A percentile compares a stretch with the other conserved stretches of the same genome.
Conservation (phyloP, 2,797 vertebrate species). For the Cetoscarus ocellatus region DNA sequence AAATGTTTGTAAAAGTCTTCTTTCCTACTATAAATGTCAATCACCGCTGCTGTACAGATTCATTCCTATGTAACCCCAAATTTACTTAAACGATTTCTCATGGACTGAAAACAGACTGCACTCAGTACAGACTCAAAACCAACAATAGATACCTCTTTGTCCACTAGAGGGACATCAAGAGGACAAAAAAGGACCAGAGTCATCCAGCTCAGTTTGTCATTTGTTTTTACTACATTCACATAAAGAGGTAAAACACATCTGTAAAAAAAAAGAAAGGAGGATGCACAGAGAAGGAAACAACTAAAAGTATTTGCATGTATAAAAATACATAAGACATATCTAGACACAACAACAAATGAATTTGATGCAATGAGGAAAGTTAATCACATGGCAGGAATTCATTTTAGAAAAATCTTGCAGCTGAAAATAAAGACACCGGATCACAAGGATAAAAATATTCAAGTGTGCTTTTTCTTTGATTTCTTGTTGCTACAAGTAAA, state of each 20-base stretch:
- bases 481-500: too few relatives aligned
- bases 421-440: too few relatives aligned
- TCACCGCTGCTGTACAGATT: too few relatives aligned
- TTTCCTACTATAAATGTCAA: too few relatives aligned
- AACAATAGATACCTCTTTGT: conserved; percentile 25
- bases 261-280: not conserved
- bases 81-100: too few relatives aligned
- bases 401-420: too few relatives aligned
- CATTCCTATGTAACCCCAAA: too few relatives aligned
- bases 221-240: conserved; percentile 4
- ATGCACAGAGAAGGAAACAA: not conserved
- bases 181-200: not conserved
- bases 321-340: not conserved
- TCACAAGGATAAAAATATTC: too few relatives aligned
- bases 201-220: conserved; percentile 4
- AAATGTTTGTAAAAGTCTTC: too few relatives aligned
- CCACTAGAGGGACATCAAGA: conserved; percentile 72
- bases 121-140: not conserved
- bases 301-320: not conserved
- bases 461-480: too few relatives aligned
- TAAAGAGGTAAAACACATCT: not conserved
- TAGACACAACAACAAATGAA: not conserved
- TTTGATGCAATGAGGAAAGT: not conserved
- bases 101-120: not conserved
- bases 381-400: not conserved